Conservation (phyloP, 92 coral and sea anemone species). For the Montipora capitata region DNA sequence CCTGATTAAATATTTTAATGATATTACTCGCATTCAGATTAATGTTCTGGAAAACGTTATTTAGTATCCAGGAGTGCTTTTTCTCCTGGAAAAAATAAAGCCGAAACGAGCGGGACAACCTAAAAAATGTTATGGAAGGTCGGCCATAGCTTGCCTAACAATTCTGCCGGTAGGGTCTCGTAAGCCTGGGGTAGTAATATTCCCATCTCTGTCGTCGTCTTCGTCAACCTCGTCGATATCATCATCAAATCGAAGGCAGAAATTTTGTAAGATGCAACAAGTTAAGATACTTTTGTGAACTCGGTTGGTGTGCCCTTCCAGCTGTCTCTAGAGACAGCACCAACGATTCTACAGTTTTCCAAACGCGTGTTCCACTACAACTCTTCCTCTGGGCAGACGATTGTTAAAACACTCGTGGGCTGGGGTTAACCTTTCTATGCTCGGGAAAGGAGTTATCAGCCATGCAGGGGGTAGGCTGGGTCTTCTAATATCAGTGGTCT, state of each 20-base stretch:
- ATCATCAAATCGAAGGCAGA: neutral
- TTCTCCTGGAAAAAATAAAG: neutral
- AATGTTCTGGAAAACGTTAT: too few species aligned
- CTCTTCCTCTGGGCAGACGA: neutral
- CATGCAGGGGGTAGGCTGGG: too few species aligned
- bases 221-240: neutral
- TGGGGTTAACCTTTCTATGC: too few species aligned
- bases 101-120: neutral
- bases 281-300: neutral
- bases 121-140: neutral
- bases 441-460: too few species aligned
- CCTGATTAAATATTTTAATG: too few species aligned
- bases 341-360: neutral
- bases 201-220: neutral
- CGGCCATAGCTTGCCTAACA: neutral
- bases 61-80: neutral
- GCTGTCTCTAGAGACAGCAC: neutral
- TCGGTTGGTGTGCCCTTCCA: neutral
- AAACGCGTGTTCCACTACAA: neutral
- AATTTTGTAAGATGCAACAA: neutral
- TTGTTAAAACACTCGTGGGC: too few species aligned
- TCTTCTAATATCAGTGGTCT: too few species aligned
- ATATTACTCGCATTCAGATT: too few species aligned
- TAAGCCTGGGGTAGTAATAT: neutral
- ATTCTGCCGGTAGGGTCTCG: neutral